Evolutionary conservation across 2,113 vertebrate species (phyloP).

Genomic region (Elaphurus davidianus): DNA sequence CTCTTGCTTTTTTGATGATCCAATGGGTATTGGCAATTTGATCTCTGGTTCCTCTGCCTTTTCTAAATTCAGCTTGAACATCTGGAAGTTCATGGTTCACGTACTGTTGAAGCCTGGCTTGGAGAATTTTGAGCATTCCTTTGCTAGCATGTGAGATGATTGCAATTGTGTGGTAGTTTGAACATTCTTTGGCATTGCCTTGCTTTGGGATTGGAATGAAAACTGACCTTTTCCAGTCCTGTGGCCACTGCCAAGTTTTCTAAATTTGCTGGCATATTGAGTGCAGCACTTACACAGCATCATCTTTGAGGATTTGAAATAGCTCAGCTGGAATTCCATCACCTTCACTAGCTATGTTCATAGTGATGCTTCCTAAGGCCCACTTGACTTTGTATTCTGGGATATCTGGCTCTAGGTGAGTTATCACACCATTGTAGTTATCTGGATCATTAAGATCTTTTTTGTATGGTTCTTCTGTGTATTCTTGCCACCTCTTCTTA

Average conservation of each 20-base stretch:
- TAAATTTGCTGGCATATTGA: not conserved
- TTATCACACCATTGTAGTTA: not conserved
- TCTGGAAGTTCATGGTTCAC: not conserved
- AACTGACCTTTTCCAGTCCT: not conserved
- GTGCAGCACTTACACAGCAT: not conserved
- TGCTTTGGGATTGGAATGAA: not conserved
- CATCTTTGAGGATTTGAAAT: not conserved
- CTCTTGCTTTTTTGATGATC: not conserved
- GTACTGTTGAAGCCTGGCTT: not conserved
- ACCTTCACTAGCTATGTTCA: not conserved
- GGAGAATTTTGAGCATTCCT: not conserved
- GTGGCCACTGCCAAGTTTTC: not conserved
- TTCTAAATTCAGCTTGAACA: not conserved
- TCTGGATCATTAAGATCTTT: not conserved
- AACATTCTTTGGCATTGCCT: not conserved
- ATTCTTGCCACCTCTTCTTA: not conserved
- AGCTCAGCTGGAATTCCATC: not conserved
- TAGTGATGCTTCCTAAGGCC: not conserved
- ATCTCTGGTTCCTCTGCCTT: not conserved
- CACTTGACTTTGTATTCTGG: not conserved
- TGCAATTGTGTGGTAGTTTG: not conserved
- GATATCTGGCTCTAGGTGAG: not conserved
- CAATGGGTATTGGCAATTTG: fast-evolving
- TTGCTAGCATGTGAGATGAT: not conserved
- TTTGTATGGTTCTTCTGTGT: not conserved